Conservation (phyloP, 2,888 invertebrate genomes). For the Amblyteles armatorius region DNA sequence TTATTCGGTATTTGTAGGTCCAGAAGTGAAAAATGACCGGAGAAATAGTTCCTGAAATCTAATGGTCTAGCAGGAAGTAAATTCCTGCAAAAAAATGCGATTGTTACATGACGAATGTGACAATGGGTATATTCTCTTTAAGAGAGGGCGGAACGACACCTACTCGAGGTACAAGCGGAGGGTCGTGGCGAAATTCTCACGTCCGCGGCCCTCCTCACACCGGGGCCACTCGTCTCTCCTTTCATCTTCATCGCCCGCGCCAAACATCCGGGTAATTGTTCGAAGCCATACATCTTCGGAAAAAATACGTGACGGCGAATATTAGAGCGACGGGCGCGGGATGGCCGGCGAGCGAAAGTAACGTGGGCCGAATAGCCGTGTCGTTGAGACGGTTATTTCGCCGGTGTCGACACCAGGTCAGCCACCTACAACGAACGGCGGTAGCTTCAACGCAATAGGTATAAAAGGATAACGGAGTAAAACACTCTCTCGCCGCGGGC, state of each 20-base stretch:
- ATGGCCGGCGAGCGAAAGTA: not conserved
- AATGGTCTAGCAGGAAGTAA: too few species aligned
- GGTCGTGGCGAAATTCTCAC: constrained; percentile 35
- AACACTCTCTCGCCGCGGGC: constrained; percentile 69
- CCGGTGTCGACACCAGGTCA: not conserved
- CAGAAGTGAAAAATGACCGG: too few species aligned
- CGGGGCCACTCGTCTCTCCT: not conserved
- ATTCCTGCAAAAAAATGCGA: too few species aligned
- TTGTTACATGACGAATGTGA: not conserved
- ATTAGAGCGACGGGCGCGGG: not conserved
- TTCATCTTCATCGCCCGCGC: constrained; percentile 26
- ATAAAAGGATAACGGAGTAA: constrained; percentile 77
- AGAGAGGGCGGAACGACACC: constrained; percentile 3
- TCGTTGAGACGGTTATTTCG: not conserved
- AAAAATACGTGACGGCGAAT: not conserved
- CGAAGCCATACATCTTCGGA: constrained; percentile 11
- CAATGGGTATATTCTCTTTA: constrained; percentile 38
- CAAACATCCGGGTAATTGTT: constrained; percentile 25
- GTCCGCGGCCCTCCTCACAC: not conserved
- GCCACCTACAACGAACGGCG: constrained; percentile 10
- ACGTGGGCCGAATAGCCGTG: not conserved
- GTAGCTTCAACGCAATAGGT: constrained; percentile 12
- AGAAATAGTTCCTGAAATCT: too few species aligned
- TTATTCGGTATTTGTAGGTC: too few species aligned
- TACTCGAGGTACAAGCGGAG: constrained; percentile 29